Conservation (phyloP, 2,888 invertebrate species). For the Mechanitis messenoides region DNA sequence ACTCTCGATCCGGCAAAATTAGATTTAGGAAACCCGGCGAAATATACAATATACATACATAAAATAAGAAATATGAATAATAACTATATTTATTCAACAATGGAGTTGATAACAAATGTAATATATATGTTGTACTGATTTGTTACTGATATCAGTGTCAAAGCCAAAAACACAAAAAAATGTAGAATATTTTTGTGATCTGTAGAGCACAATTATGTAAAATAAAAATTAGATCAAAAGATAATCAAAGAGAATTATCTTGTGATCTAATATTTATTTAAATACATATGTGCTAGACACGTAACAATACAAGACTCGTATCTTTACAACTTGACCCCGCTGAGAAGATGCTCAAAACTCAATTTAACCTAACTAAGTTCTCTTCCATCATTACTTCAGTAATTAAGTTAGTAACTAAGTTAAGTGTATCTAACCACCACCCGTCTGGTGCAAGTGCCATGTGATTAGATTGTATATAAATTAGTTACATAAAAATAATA, state of each 20-base stretch:
- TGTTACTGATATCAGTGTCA: no score
- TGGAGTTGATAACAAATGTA: no score
- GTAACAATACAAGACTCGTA: no score
- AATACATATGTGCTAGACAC: not conserved
- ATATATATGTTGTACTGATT: no score
- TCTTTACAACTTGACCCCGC: not conserved
- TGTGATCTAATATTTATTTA: not conserved
- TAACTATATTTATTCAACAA: not conserved
- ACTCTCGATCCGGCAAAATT: conserved; percentile 1
- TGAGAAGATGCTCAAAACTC: conserved; percentile 18
- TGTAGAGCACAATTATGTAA: no score
- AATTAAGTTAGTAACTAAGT: conserved; percentile 17
- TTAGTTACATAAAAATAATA: not conserved
- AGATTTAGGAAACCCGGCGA: conserved; percentile 1
- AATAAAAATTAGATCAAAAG: no score
- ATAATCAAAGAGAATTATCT: no score
- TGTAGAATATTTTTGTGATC: no score
- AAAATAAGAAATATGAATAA: not conserved
- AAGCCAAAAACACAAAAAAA: no score
- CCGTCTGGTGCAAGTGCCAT: not conserved
- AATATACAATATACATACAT: not conserved
- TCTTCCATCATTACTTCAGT: conserved; percentile 17
- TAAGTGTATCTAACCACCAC: not conserved
- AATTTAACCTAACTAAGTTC: conserved; percentile 17
- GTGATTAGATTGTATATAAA: not conserved